Base-by-base conservation (phyloP, 2,888 invertebrate species). In the Oscheius sp. region DNA sequence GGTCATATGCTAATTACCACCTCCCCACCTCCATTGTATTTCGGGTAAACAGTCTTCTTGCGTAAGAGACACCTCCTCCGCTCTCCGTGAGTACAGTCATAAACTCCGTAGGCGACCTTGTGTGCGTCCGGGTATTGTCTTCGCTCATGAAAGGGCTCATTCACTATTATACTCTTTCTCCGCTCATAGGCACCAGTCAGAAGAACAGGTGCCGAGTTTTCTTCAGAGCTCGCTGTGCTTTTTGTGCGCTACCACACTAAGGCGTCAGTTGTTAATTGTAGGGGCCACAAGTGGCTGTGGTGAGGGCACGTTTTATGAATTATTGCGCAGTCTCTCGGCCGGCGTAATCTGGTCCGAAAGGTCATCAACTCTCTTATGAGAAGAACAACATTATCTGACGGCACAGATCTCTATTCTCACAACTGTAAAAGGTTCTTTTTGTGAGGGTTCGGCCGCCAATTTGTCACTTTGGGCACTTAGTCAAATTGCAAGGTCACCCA, bases 241-340 rank as follows among this genome's bases (percentile, higher is more conserved):
- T 42, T 42, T 42, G 42, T 42, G 42, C 13, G 47, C 63, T 63
- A 60, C 32, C 32, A 60, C 60, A 33, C 58, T 47, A 47, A 21
- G 10, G 63, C 63, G 63, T 63, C 63, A 63, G 63, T 63, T 63
- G 63, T 63, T 63, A 63, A 63, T 63, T 63, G 63, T 63, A 48
- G 42, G 35, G 48, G 47, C 63, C 63, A 63, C 63, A 63, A 63
- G 63, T 63, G 63, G 63, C 42, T 42, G 42, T 42, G 42, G 42
- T 42, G 42, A 42, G 42, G 7, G 29, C 29, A 63, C 63, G 29
- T 63, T 42, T 63, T 63, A 63, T 63, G 63, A 63, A 63, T 47
- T 63, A 63, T 63, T 63, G 48, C 63, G 48, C 7, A 21, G n/a
- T 42, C 42, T 42, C 42, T 42, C 0, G 42, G 42, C 42, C 42